Evolutionary conservation across 2,888 invertebrate genomes (phyloP).

Genomic region (Loripinus fragilis): DNA sequence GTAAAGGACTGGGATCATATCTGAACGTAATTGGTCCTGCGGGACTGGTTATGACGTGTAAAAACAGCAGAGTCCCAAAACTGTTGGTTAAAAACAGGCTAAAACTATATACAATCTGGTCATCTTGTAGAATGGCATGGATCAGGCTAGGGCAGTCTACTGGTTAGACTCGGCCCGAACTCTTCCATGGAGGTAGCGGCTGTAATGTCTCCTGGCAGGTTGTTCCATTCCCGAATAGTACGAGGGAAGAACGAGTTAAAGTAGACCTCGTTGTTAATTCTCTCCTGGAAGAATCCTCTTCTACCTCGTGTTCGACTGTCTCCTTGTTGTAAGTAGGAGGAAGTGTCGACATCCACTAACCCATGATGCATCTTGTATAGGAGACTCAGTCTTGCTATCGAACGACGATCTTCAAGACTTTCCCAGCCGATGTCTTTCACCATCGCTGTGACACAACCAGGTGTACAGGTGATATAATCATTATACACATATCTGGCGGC

Average conservation of each 20-base stretch:
- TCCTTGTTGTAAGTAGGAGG: too few relatives aligned
- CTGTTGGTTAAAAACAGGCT: neutral
- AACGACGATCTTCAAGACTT: too few relatives aligned
- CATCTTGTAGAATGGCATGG: neutral
- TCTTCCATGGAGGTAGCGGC: neutral
- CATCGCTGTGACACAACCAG: too few relatives aligned
- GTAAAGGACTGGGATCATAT: slow-evolving; percentile 1
- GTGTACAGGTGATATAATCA: too few relatives aligned
- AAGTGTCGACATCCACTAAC: too few relatives aligned
- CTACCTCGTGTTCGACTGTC: neutral
- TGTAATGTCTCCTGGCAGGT: neutral
- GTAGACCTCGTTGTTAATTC: slow-evolving; percentile 10
- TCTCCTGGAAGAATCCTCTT: slow-evolving; percentile 6
- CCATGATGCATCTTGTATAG: too few relatives aligned
- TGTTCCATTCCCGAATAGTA: slow-evolving; percentile 5
- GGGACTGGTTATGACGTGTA: slow-evolving; percentile 5
- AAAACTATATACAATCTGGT: slow-evolving; percentile 7
- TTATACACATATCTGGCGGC: too few relatives aligned
- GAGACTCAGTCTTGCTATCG: too few relatives aligned
- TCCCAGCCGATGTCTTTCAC: too few relatives aligned
- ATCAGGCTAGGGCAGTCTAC: neutral
- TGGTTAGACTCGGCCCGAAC: neutral
- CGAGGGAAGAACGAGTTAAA: slow-evolving; percentile 13
- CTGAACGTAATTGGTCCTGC: slow-evolving; percentile 21
- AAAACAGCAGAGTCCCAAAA: neutral